These are phyloP conservation scores for Octomys mimax DNA, from an alignment of 2,797 vertebrate species.

Conservation along the genomic window DNA sequence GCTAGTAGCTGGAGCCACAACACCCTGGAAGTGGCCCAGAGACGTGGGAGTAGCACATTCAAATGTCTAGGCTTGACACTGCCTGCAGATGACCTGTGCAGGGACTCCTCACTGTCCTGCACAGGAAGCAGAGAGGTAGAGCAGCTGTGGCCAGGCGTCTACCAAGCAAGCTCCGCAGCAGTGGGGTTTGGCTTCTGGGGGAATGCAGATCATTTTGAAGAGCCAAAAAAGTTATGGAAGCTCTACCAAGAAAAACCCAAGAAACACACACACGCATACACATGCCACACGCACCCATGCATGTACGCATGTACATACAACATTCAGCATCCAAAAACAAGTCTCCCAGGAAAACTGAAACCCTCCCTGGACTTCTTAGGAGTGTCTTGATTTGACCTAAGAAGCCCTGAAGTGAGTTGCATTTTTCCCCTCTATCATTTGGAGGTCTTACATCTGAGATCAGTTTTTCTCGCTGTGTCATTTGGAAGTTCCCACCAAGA, in stretches of 20 bases:
- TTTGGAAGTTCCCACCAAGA: too few relatives aligned
- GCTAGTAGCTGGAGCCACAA: background rate
- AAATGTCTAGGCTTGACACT: background rate
- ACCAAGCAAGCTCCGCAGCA: background rate
- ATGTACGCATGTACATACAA: background rate
- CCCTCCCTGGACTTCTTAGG: background rate
- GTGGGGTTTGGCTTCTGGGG: background rate
- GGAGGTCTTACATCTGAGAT: too few relatives aligned
- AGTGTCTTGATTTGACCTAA: background rate
- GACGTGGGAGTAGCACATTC: background rate
- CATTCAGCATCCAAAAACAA: background rate
- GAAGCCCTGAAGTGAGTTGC: background rate
- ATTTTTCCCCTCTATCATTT: too few relatives aligned
- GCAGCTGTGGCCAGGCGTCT: background rate
- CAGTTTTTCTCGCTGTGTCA: too few relatives aligned
- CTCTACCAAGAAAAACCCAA: constrained; percentile 12
- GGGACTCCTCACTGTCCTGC: background rate
- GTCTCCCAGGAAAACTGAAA: background rate
- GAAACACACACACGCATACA: background rate
- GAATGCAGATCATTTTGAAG: background rate
- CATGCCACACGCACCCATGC: too few relatives aligned
- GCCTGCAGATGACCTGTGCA: background rate
- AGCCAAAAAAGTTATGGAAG: constrained; percentile 7
- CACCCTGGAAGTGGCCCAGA: background rate
- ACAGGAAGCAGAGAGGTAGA: background rate